Evolutionary conservation across 2,797 vertebrate genomes (phyloP), one percentile per base, ranked within the genome.

Genomic region (Sebastes oblongus): DNA sequence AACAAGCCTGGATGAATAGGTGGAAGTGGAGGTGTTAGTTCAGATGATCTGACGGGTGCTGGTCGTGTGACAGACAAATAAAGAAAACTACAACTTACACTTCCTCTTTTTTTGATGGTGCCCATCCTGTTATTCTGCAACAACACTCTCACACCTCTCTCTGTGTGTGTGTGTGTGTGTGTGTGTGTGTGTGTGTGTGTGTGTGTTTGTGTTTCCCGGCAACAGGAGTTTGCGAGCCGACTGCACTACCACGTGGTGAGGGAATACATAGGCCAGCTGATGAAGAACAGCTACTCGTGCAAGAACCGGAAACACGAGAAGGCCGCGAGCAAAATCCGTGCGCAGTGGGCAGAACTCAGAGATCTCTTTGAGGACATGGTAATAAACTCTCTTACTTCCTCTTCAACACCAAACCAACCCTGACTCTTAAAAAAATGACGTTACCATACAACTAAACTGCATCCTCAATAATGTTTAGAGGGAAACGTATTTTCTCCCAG

Each of bases 221-320:
- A 73, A 75, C 89, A 99, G 98, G 94, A 91, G 1, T 91, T 96
- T 25, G 96, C 95, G 16, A 89, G 84, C 71, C 88, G 90, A 1
- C n/a, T 95, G 73, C 97, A 99, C 89, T 94, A 91, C 22, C 94
- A 94, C 0, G 87, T 98, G 66, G 94, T 95, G 75, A 96, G 72
- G 1, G 95, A 97, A 75, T 98, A 98, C 62, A 39, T 99, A 14
- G 77, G 68, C 0, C 96, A 97, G 89, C 93, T 95, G 55, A 96
- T 99, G 96, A 97, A 94, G 83, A 93, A 92, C 39, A 20, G 81
- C 87, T 95, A 96, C 88, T 89, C 95, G 36, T 94, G 96, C 91
- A 82, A 87, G 72, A 66, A 88, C 80, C 81, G 78, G 0, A 96
- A 95, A 55, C 94, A 97, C 3, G 79, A 95, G 80, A 85, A 24